A percentile compares a stretch with the other conserved stretches of the same genome.
These are phyloP conservation scores for Pogonophryne albipinna DNA, from an alignment of 2,797 vertebrate species.

Conservation along the genomic window DNA sequence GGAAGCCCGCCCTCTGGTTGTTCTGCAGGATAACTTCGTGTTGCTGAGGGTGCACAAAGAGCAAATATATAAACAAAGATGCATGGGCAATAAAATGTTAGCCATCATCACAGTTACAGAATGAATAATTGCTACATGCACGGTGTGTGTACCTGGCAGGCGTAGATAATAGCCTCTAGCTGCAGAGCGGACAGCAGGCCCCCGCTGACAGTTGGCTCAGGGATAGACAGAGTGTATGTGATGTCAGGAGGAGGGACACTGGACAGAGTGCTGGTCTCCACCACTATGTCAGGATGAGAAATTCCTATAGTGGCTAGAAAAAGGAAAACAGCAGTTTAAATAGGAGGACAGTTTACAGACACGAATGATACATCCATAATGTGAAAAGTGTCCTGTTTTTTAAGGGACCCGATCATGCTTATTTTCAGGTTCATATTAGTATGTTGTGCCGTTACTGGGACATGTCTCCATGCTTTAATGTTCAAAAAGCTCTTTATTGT, in stretches of 20 bases:
- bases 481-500: too few species aligned
- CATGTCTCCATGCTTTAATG: too few species aligned
- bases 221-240: constrained; percentile 92
- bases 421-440: too few species aligned
- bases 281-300: constrained; percentile 96
- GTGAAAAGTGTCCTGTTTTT: too few species aligned
- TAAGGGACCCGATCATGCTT: too few species aligned
- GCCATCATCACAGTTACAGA: background rate
- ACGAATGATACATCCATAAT: background rate
- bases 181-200: constrained; percentile 95
- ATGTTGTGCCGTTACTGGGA: too few species aligned
- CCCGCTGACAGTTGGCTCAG: constrained; percentile 77
- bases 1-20: constrained; percentile 95
- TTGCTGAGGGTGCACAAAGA: constrained; percentile 85
- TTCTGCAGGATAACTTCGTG: constrained; percentile 96
- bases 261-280: constrained; percentile 97
- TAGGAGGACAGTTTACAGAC: background rate
- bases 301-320: constrained; percentile 93
- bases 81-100: background rate
- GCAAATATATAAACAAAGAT: constrained; percentile 14
- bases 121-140: background rate
- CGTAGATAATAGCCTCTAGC: constrained; percentile 96
- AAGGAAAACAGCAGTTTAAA: background rate
- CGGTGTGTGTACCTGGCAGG: constrained; percentile 91
- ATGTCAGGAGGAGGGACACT: constrained; percentile 97